Base-by-base conservation (phyloP, 2,888 invertebrate species). In the Micoletzkya japonica region DNA sequence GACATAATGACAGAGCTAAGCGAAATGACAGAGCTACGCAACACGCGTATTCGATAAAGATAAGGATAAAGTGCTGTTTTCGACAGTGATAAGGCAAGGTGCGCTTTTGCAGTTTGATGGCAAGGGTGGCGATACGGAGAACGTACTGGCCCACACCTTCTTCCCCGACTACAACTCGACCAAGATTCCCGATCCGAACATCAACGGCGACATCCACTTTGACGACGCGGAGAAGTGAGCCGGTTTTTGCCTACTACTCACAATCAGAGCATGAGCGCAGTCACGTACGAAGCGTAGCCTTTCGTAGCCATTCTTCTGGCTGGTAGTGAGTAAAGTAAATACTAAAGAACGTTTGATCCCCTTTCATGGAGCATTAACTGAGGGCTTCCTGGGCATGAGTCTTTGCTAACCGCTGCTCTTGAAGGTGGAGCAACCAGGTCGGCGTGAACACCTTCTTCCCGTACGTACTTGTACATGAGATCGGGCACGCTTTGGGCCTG, bases 381-480 rank as follows among this genome's bases (percentile, higher is more conserved):
- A n/a, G n/a, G n/a, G n/a, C n/a, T n/a, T n/a, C n/a, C n/a, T n/a
- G n/a, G n/a, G n/a, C n/a, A n/a, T n/a, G n/a, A n/a, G n/a, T n/a
- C 24, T n/a, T 6, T 52, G 24, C n/a, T 6, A 52, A 52, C 4
- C n/a, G 52, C 6, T 6, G n/a, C 14, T 6, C 6, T n/a, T 52
- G 52, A 6, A 52, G 81, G 52, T 44, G 58, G 73, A 68, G 72
- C 52, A 70, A 54, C 63, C 64, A 17, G 20, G 61, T 61, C 70
- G 64, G 20, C 28, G 57, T 20, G 72, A 75, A 64, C 61, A 68
- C 68, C 1, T 78, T 80, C 73, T 82, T 85, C 52, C 84, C 83
- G n/a, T 83, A 86, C 91, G 85, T 85, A 2, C 63, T 85, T 60
- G 84, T 80, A 39, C 85, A 85, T 72, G 85, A 85, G 72, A 85